phyloP scores from a whole-genome alignment of 2,113 vertebrate species.

The Oryzias javanicus region DNA sequence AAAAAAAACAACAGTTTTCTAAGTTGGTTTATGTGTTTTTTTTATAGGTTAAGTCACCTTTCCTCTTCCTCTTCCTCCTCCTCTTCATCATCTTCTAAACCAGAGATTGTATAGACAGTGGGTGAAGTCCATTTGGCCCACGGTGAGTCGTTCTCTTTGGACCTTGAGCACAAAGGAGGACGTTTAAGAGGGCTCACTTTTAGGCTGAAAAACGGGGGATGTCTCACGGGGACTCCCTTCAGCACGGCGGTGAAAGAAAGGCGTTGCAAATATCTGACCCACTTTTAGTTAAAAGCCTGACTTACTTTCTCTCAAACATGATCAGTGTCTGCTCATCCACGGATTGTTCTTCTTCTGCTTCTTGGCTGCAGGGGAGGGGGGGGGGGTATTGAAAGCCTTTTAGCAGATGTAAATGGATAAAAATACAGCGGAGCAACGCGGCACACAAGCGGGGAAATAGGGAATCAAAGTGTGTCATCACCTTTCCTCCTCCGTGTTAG shows the following conservation, averaged over 20 bases:
- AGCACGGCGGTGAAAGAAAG: constrained; percentile 18
- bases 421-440: constrained; percentile 10
- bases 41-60: constrained; percentile 51
- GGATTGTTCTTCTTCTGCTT: constrained; percentile 8
- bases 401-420: constrained; percentile 39
- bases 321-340: constrained; percentile 52
- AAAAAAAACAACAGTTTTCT: constrained; percentile 23
- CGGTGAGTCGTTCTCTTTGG: constrained; percentile 62
- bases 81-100: constrained; percentile 8
- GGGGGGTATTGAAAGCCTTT: constrained; percentile 64
- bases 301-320: constrained; percentile 75
- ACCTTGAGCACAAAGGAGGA: constrained; percentile 55
- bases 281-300: constrained; percentile 53
- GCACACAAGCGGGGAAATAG: constrained; percentile 23
- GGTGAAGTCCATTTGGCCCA: constrained; percentile 74
- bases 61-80: constrained; percentile 32
- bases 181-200: background rate
- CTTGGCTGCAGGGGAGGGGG: constrained; percentile 46
- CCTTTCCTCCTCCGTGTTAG: constrained; percentile 45
- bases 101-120: constrained; percentile 40
- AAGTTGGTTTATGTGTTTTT: constrained; percentile 35
- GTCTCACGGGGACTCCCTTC: constrained; percentile 6
- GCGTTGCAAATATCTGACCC: constrained; percentile 57
- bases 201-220: background rate
- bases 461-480: constrained; percentile 54